A percentile compares a stretch with the other conserved stretches of the same genome.
Conservation (phyloP, 2,888 invertebrate genomes). For the Drosophila villosipedis region DNA sequence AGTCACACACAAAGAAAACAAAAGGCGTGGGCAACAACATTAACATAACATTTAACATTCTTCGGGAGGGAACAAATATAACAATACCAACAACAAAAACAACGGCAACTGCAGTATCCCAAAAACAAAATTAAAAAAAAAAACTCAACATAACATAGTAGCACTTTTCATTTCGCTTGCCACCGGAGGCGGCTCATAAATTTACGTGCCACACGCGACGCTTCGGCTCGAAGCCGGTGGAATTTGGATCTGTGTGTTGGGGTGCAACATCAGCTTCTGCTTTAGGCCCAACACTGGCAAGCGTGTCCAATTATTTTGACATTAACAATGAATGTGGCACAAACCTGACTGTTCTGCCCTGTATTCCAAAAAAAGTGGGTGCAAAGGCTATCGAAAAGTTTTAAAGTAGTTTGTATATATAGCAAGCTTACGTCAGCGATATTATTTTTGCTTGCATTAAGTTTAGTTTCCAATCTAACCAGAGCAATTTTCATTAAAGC, state of each 20-base stretch:
- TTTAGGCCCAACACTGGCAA: constrained; percentile 60
- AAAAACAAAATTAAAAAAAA: background rate
- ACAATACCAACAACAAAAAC: background rate
- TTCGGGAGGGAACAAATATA: constrained; percentile 13
- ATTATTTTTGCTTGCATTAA: background rate
- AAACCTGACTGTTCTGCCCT: constrained; percentile 52
- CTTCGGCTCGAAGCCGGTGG: constrained; percentile 19
- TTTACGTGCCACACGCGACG: constrained; percentile 80
- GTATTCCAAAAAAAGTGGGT: background rate
- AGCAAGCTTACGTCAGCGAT: background rate
- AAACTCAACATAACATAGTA: constrained; percentile 51
- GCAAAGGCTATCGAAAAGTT: background rate
- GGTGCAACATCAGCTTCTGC: constrained; percentile 46
- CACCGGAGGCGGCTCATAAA: constrained; percentile 66
- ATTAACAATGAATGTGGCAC: constrained; percentile 81
- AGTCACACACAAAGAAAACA: constrained; percentile 58
- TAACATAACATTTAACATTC: constrained; percentile 58
- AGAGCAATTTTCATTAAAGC: background rate
- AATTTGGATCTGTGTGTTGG: constrained; percentile 21
- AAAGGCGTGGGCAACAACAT: constrained; percentile 56
- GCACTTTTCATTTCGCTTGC: constrained; percentile 65
- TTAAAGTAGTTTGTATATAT: background rate
- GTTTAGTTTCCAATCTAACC: background rate
- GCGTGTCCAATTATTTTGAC: constrained; percentile 83
- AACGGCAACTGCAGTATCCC: background rate